Conservation (phyloP, 2,888 invertebrate genomes). For the Drosophila helvetica region DNA sequence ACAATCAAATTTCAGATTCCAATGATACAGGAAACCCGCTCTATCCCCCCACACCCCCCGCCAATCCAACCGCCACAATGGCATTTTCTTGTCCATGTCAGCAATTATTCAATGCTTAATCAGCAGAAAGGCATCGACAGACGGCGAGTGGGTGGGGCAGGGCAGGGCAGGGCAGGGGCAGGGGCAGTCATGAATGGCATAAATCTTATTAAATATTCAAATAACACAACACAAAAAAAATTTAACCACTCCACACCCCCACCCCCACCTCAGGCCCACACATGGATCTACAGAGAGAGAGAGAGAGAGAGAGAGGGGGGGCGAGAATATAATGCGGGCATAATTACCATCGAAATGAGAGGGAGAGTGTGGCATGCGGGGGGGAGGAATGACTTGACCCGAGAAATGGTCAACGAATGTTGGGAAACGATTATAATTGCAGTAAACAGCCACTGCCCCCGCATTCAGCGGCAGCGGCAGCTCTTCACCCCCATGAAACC, state of each 20-base stretch:
- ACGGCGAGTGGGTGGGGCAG: background rate
- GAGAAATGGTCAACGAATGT: slow-evolving; percentile 36
- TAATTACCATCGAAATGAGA: slow-evolving; percentile 59
- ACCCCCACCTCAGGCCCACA: background rate
- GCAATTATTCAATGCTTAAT: slow-evolving; percentile 53
- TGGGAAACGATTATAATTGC: slow-evolving; percentile 56
- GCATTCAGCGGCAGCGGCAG: background rate
- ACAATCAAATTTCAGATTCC: slow-evolving; percentile 49
- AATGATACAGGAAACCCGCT: slow-evolving; percentile 15
- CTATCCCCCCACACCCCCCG: background rate
- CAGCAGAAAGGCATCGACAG: slow-evolving; percentile 33
- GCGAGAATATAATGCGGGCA: slow-evolving; percentile 38
- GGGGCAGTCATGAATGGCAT: slow-evolving; percentile 26
- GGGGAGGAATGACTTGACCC: background rate
- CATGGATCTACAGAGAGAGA: too few species aligned
- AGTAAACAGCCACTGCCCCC: slow-evolving; percentile 12
- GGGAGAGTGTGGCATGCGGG: background rate
- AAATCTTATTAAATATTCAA: slow-evolving; percentile 67
- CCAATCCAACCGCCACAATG: slow-evolving; percentile 2
- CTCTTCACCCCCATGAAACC: background rate
- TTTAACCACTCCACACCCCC: slow-evolving; percentile 9
- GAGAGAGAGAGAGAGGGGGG: background rate
- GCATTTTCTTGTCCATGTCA: slow-evolving; percentile 6
- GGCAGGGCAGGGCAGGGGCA: too few species aligned
- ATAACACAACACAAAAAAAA: slow-evolving; percentile 44